Percentiles rank a stretch among this genome's conserved stretches.
Evolutionary conservation across 2,113 vertebrate genomes (phyloP).

Genomic region (Orthonyx spaldingii): DNA sequence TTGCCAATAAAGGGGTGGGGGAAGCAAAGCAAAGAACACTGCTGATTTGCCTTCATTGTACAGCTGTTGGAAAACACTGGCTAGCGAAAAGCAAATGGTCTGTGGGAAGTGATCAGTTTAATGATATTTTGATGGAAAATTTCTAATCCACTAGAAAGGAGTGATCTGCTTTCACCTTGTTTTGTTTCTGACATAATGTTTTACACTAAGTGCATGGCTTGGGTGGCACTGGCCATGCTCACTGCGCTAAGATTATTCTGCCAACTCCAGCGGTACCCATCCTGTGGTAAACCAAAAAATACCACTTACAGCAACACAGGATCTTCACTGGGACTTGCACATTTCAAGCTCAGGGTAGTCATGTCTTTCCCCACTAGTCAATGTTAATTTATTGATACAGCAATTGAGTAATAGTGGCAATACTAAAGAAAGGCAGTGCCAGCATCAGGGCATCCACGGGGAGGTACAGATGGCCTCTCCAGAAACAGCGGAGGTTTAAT

Average conservation of each 20-base stretch:
- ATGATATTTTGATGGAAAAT: neutral
- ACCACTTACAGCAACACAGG: neutral
- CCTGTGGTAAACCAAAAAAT: neutral
- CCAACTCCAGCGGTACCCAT: neutral
- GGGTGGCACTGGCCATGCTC: neutral
- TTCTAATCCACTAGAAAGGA: neutral
- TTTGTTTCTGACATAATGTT: neutral
- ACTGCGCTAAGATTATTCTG: neutral
- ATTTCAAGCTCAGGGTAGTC: neutral
- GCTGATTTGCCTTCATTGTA: neutral
- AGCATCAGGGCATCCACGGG: accelerated
- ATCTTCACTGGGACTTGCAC: neutral
- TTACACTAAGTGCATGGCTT: accelerated
- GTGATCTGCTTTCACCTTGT: neutral
- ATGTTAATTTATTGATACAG: neutral
- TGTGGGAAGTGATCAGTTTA: neutral
- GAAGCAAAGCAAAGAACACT: neutral
- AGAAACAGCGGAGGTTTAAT: neutral
- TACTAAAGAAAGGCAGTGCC: neutral
- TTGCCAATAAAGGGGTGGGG: neutral
- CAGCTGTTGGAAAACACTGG: neutral
- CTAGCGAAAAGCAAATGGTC: neutral
- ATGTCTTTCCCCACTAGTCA: neutral
- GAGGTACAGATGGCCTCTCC: constrained; percentile 1
- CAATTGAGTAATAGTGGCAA: neutral